These are phyloP conservation scores for Tyto alba DNA, from an alignment of 2,113 vertebrate genomes.

Conservation along the genomic window DNA sequence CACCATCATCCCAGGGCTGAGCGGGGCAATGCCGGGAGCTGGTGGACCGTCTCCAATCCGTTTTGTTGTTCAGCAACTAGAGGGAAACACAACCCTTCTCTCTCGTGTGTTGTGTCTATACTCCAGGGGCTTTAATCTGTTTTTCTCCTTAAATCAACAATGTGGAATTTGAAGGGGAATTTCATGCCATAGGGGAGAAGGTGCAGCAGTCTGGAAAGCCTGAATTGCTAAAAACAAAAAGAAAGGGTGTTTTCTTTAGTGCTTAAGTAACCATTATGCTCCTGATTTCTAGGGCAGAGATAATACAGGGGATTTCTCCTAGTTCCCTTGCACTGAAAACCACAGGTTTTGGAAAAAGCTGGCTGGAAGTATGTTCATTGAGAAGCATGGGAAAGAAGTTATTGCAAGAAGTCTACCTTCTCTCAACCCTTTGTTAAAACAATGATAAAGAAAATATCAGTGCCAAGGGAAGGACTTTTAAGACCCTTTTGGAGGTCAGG, in stretches of 20 bases:
- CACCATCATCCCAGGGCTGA: not conserved
- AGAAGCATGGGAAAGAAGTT: not conserved
- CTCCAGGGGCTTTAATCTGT: not conserved
- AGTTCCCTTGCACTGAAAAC: not conserved
- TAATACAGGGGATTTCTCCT: not conserved
- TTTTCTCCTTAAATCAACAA: not conserved
- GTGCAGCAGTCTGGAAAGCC: not conserved
- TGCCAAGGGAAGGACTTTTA: not conserved
- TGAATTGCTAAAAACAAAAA: not conserved
- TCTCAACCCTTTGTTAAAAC: not conserved
- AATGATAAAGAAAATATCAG: not conserved
- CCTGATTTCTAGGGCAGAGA: not conserved
- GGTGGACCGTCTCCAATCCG: not conserved
- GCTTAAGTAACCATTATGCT: not conserved
- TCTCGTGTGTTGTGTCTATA: not conserved
- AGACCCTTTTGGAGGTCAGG: not conserved
- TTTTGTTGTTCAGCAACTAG: not conserved
- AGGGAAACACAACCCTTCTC: not conserved
- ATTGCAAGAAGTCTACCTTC: not conserved
- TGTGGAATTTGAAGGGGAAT: not conserved
- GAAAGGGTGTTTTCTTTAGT: not conserved
- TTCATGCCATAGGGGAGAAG: constrained; percentile 1
- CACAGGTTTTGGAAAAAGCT: not conserved
- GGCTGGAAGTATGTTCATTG: not conserved
- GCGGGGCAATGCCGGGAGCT: not conserved